phyloP scores from a whole-genome alignment of 2,888 invertebrate genomes.

The Spicauda simplicius region DNA sequence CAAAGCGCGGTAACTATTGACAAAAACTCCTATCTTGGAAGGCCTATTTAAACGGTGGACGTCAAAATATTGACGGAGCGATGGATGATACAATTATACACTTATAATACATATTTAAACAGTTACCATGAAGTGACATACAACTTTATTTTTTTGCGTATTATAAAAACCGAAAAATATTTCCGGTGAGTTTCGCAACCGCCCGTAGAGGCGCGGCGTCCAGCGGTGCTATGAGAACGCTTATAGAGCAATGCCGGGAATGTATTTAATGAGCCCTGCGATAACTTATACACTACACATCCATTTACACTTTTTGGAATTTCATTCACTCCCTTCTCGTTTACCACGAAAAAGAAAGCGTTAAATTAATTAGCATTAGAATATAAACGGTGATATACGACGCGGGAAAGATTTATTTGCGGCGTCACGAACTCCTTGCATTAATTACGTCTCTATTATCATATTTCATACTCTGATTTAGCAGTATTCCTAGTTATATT shows the following conservation, averaged over 20 bases:
- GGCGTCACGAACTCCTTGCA: slow-evolving; percentile 38
- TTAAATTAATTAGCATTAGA: slow-evolving; percentile 76
- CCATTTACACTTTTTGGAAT: slow-evolving; percentile 76
- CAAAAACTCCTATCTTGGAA: too few relatives aligned
- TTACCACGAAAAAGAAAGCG: slow-evolving; percentile 69
- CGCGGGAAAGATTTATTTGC: slow-evolving; percentile 58
- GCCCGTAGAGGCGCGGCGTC: slow-evolving; percentile 6
- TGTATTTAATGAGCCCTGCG: slow-evolving; percentile 71
- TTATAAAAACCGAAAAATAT: slow-evolving; percentile 25
- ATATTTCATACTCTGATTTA: slow-evolving; percentile 41
- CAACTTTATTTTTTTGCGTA: too few relatives aligned
- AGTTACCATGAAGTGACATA: too few relatives aligned
- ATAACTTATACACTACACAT: slow-evolving; percentile 76
- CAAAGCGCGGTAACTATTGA: too few relatives aligned
- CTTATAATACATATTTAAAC: too few relatives aligned
- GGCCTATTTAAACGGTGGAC: too few relatives aligned
- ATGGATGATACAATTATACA: too few relatives aligned
- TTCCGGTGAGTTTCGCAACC: slow-evolving; percentile 24
- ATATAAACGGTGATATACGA: slow-evolving; percentile 71
- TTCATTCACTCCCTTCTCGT: slow-evolving; percentile 71
- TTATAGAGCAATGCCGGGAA: slow-evolving; percentile 62
- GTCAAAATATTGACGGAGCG: too few relatives aligned
- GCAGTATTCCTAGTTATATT: too few relatives aligned
- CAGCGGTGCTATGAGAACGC: slow-evolving; percentile 40
- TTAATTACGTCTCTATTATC: slow-evolving; percentile 46